Conservation (phyloP, 2,888 invertebrate species). For the Tridacna crocea region DNA sequence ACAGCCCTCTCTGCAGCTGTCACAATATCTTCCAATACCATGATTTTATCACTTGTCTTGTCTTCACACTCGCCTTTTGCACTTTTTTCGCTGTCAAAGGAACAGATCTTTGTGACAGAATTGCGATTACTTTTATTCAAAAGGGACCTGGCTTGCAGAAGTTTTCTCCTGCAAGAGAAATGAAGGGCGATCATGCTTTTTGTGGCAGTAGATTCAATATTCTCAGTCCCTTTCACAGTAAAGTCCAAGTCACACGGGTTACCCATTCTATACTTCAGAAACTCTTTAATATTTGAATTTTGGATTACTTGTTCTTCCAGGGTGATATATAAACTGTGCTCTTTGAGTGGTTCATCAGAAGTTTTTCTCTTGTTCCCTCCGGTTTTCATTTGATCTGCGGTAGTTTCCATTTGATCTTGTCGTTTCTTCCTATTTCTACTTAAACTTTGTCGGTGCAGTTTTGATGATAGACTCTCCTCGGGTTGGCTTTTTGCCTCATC, state of each 20-base stretch:
- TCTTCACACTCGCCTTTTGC: conserved; percentile 19
- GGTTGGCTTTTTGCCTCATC: neutral
- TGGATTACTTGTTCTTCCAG: neutral
- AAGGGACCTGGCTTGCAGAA: conserved; percentile 17
- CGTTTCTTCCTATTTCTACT: neutral
- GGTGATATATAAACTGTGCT: neutral
- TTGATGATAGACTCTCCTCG: neutral
- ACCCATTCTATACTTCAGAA: conserved; percentile 45
- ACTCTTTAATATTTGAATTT: conserved; percentile 24
- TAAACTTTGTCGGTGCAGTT: neutral
- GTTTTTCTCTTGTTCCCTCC: no score
- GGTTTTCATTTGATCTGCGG: no score
- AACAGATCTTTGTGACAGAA: conserved; percentile 33
- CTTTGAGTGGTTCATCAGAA: neutral
- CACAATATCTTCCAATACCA: conserved; percentile 27
- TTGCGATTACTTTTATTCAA: conserved; percentile 46
- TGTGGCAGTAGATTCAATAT: neutral
- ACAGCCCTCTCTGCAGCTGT: conserved; percentile 28
- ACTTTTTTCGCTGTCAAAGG: conserved; percentile 35
- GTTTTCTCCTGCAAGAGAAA: conserved; percentile 31
- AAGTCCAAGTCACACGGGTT: conserved; percentile 38
- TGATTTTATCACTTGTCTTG: conserved; percentile 2
- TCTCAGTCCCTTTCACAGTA: conserved; percentile 3
- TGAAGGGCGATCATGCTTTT: neutral
- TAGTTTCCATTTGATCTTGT: no score